phyloP scores from a whole-genome alignment of 2,797 vertebrate genomes.

The Apogon hyalosoma region DNA sequence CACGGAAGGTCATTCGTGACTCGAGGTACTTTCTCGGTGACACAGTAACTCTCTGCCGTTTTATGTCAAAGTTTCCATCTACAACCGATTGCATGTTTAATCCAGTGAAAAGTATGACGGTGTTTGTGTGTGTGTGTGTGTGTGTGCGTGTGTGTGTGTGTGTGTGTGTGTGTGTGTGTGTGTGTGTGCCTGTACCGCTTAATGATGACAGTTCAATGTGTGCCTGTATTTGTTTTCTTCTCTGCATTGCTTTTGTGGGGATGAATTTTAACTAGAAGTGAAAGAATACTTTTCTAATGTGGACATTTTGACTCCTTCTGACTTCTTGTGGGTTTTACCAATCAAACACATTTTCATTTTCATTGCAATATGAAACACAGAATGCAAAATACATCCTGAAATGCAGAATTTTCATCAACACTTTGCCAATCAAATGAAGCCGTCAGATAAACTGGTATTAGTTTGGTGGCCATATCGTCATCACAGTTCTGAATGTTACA shows the following conservation, averaged over 20 bases:
- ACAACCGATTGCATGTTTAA: conserved; percentile 55
- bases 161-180: not conserved
- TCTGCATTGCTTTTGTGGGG: not conserved
- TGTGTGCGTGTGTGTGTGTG: too few relatives aligned
- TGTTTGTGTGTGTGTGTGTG: not conserved
- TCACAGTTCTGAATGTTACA: too few relatives aligned
- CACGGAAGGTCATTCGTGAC: conserved; percentile 69
- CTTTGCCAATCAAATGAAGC: too few relatives aligned
- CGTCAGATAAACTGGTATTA: too few relatives aligned
- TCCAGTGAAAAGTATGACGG: conserved; percentile 26
- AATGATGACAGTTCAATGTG: not conserved
- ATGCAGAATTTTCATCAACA: too few relatives aligned
- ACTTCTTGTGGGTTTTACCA: conserved; percentile 41
- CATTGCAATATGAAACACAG: not conserved
- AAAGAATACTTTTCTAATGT: too few relatives aligned
- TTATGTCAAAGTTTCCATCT: conserved; percentile 67
- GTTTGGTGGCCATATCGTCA: too few relatives aligned
- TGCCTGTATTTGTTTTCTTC: conserved; percentile 3
- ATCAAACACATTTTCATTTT: conserved; percentile 15
- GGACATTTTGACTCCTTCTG: conserved; percentile 12
- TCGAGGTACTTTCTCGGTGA: conserved; percentile 62
- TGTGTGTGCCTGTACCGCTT: not conserved
- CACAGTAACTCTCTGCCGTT: conserved; percentile 29
- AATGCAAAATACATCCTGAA: too few relatives aligned
- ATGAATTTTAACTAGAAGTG: conserved; percentile 2